Conservation (phyloP, 2,113 vertebrate genomes). For the Pachypanchax playfairii region DNA sequence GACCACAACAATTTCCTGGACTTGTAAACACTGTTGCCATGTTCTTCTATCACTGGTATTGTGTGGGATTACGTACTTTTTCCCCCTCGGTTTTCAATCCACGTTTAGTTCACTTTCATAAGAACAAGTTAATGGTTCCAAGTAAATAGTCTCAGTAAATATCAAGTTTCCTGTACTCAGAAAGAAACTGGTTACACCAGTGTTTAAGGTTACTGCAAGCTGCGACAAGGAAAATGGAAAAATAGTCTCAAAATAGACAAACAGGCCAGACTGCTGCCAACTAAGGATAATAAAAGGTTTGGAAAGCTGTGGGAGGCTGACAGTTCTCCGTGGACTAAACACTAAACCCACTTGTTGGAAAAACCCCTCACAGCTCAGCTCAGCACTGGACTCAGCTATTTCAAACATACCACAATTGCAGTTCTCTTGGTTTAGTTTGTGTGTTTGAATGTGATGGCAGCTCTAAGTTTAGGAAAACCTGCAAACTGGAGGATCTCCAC, state of each 20-base stretch:
- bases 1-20: constrained; percentile 48
- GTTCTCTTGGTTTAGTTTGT: constrained; percentile 55
- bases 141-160: constrained; percentile 8
- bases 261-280: constrained; percentile 55
- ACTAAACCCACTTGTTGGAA: constrained; percentile 63
- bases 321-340: constrained; percentile 67
- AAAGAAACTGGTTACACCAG: constrained; percentile 14
- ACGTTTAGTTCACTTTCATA: neutral
- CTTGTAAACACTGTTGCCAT: constrained; percentile 13
- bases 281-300: constrained; percentile 66
- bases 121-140: neutral
- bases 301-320: constrained; percentile 53
- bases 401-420: constrained; percentile 71
- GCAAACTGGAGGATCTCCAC: constrained; percentile 37
- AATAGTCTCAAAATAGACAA: constrained; percentile 55
- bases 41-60: neutral
- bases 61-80: neutral
- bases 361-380: constrained; percentile 56
- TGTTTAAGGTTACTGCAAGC: constrained; percentile 17
- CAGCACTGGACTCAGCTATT: constrained; percentile 62
- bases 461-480: constrained; percentile 52
- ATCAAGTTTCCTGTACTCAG: constrained; percentile 12
- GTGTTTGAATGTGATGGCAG: constrained; percentile 46
- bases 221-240: constrained; percentile 19
- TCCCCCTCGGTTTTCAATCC: constrained; percentile 1